Conservation (phyloP, 2,797 vertebrate species). For the Prionace glauca region DNA sequence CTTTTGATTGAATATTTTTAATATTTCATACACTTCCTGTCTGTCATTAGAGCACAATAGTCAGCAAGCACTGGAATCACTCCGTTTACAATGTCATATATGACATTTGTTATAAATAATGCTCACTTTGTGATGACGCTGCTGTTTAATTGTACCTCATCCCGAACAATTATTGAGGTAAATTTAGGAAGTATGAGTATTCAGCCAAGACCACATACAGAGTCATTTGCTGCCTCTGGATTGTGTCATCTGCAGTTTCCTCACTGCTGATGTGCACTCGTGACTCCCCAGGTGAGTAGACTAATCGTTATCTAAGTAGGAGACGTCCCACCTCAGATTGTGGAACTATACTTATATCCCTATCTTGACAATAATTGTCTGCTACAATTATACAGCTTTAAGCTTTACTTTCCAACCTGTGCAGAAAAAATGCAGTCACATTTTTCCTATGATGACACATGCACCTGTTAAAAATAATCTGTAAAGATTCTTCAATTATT, state of each 20-base stretch:
- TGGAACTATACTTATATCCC: not conserved
- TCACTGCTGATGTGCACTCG: not conserved
- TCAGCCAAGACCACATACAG: not conserved
- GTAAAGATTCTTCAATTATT: not conserved
- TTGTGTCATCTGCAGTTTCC: not conserved
- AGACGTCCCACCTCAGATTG: no score
- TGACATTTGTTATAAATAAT: not conserved
- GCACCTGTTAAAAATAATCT: not conserved
- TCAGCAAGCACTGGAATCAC: conserved; percentile 20
- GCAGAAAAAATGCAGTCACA: not conserved
- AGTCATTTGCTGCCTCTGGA: not conserved
- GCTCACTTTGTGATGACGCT: not conserved
- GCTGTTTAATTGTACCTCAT: conserved; percentile 4
- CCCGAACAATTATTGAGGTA: no score
- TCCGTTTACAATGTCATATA: not conserved
- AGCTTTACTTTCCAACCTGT: not conserved
- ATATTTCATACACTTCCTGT: not conserved
- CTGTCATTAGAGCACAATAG: not conserved
- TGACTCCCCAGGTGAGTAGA: not conserved
- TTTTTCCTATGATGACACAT: not conserved
- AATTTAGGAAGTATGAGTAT: conserved; percentile 14
- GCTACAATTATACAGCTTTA: not conserved
- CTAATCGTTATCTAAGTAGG: not conserved
- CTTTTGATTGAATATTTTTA: conserved; percentile 29
- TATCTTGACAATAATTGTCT: conserved; percentile 27